Conservation (phyloP, 2,888 invertebrate species). For the Machimus atricapillus region DNA sequence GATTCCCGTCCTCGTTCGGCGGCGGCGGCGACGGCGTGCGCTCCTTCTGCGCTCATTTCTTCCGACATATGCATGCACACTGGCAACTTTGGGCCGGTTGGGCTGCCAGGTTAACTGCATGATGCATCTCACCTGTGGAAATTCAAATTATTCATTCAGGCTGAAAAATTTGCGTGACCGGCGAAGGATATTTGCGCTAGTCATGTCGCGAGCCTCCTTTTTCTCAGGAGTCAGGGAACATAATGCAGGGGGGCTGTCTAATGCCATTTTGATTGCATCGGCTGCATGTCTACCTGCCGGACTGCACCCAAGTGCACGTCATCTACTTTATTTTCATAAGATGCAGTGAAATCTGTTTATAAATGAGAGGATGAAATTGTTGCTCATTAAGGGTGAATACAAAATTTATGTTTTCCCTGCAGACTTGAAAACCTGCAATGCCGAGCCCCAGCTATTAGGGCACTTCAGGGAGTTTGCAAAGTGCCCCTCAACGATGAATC, state of each 20-base stretch:
- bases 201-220: not conserved
- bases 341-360: not conserved
- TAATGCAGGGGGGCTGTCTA: not conserved
- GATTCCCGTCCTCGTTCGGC: not conserved
- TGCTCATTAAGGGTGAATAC: not conserved
- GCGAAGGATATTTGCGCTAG: slow-evolving; percentile 7
- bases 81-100: not conserved
- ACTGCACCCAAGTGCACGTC: not conserved
- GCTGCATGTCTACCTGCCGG: not conserved
- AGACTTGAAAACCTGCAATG: not conserved
- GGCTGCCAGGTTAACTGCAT: not conserved
- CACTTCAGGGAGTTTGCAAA: not conserved
- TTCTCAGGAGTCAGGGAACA: not conserved
- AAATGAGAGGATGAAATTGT: not conserved
- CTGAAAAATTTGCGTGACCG: slow-evolving; percentile 2
- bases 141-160: slow-evolving; percentile 3
- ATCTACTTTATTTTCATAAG: not conserved
- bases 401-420: not conserved
- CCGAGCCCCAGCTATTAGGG: not conserved
- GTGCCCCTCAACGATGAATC: not conserved
- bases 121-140: slow-evolving; percentile 9
- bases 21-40: not conserved
- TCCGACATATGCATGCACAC: not conserved
- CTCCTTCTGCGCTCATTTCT: not conserved
- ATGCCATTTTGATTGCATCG: not conserved